Base-by-base conservation (phyloP, 2,113 vertebrate genomes). In the Etheostoma spectabile region DNA sequence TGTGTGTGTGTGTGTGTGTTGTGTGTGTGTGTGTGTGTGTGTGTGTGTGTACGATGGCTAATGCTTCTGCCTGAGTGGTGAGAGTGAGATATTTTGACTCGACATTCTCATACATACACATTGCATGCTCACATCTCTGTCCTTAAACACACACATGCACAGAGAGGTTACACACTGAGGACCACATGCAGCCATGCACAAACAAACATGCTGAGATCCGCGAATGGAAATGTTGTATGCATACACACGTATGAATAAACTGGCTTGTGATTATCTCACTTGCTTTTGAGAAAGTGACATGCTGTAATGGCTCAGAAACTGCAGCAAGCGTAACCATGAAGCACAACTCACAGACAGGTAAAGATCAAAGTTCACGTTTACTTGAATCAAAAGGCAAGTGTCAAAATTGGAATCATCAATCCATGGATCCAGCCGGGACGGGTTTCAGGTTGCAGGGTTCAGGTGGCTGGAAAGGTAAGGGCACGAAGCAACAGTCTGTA, bases 71-170 rank as follows among this genome's bases (percentile, higher is more conserved):
- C 52, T 84, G 83, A 86, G 21, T 87, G 83, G 83, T 90, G 81
- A 77, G 27, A 67, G 56, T 21, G 69, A 84, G 79, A 85, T 93
- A 94, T 95, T 93, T 93, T 90, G 92, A 89, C 79, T 82, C 87
- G 57, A 19, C 18, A 6, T 59, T 72, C 75, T 51, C 82, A 85
- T 76, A 72, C 45, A 80, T 69, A 74, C 74, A 91, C 80, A 75
- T 66, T 70, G 56, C 75, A 77, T 21, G 11, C 60, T 79, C 30
- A 59, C 66, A 83, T 72, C 51, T 10, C 71, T 18, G 57, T 53
- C 56, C 42, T 64, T 55, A 60, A 79, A 61, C 52, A 45, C 63
- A 82, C 57, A 82, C 53, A 59, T 48, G 49, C 33, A 79, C 51
- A 14, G 3, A n/a, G 42, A 42, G 10, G 35, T 71, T 64, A 76